Evolutionary conservation across 2,888 invertebrate genomes (phyloP).

Genomic region (Antitype chi): DNA sequence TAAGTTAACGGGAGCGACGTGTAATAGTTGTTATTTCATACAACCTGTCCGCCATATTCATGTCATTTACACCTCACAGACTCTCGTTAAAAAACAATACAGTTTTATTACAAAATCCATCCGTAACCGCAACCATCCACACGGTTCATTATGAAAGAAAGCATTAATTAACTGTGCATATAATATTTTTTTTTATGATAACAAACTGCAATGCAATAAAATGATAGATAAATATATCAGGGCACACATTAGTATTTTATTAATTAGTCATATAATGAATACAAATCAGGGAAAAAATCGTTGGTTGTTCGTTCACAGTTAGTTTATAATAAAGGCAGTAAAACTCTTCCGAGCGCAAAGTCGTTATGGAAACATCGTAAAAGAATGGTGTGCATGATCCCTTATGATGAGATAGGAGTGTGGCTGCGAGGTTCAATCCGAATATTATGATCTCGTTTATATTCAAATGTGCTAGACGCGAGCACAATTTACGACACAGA

Average conservation of each 20-base stretch:
- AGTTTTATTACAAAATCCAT: slow-evolving; percentile 19
- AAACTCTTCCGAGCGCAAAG: slow-evolving; percentile 79
- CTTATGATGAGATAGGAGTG: slow-evolving; percentile 48
- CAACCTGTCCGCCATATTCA: slow-evolving; percentile 11
- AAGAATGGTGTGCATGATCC: slow-evolving; percentile 69
- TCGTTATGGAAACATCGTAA: slow-evolving; percentile 75
- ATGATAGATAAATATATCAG: slow-evolving; percentile 41
- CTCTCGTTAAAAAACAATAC: slow-evolving; percentile 19
- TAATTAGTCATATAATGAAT: slow-evolving; percentile 51
- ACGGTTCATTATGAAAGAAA: slow-evolving; percentile 36
- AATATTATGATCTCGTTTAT: slow-evolving; percentile 71
- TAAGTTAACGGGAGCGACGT: slow-evolving; percentile 14
- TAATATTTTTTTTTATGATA: slow-evolving; percentile 28
- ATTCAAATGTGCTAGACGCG: slow-evolving; percentile 67
- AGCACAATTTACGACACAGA: slow-evolving; percentile 66
- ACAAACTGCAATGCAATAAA: slow-evolving; percentile 39
- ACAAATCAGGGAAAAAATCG: slow-evolving; percentile 55
- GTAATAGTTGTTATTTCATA: slow-evolving; percentile 33
- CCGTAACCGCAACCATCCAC: slow-evolving; percentile 9
- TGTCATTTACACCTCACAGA: slow-evolving; percentile 39
- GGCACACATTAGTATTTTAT: slow-evolving; percentile 33
- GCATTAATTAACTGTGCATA: slow-evolving; percentile 24
- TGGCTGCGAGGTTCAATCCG: slow-evolving; percentile 65
- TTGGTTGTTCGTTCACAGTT: slow-evolving; percentile 66
- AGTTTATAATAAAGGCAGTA: slow-evolving; percentile 72